These are phyloP conservation scores for Condylostylus longicornis DNA, from an alignment of 1,140 invertebrate genomes.

Conservation along the genomic window DNA sequence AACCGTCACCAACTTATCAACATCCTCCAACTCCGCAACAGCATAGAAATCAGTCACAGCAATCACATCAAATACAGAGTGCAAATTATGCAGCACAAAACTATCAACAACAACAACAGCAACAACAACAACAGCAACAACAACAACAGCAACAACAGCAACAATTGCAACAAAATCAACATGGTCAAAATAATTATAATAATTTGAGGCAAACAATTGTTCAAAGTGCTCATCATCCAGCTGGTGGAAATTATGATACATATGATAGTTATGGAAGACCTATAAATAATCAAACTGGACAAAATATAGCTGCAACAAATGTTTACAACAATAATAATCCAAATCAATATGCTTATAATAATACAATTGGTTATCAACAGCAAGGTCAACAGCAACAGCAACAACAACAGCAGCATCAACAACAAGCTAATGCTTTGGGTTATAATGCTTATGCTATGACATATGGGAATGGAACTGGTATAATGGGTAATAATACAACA, in stretches of 20 bases:
- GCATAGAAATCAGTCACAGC: constrained; percentile 7
- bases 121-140: constrained; percentile 20
- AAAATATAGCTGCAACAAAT: too few species aligned
- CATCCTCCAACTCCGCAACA: not conserved
- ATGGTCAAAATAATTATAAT: constrained; percentile 21
- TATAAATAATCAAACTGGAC: not conserved
- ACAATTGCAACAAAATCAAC: constrained; percentile 26
- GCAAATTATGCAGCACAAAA: constrained; percentile 16
- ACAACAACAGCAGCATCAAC: not conserved
- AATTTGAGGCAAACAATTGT: constrained; percentile 27
- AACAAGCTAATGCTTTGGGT: constrained; percentile 1
- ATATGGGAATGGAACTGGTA: constrained; percentile 3
- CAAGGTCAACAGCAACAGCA: not conserved
- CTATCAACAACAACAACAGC: constrained; percentile 14
- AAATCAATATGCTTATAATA: not conserved
- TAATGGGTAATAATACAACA: not conserved
- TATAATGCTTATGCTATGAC: constrained; percentile 16
- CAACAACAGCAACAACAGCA: constrained; percentile 24
- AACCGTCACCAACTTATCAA: not conserved
- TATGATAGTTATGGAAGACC: constrained; percentile 5
- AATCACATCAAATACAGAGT: constrained; percentile 18
- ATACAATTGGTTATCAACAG: not conserved
- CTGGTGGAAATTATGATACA: constrained; percentile 24
- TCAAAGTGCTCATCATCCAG: constrained; percentile 29
- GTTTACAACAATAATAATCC: constrained; percentile 10